Conservation (phyloP, 2,797 vertebrate species). For the Gallinago solitaria region DNA sequence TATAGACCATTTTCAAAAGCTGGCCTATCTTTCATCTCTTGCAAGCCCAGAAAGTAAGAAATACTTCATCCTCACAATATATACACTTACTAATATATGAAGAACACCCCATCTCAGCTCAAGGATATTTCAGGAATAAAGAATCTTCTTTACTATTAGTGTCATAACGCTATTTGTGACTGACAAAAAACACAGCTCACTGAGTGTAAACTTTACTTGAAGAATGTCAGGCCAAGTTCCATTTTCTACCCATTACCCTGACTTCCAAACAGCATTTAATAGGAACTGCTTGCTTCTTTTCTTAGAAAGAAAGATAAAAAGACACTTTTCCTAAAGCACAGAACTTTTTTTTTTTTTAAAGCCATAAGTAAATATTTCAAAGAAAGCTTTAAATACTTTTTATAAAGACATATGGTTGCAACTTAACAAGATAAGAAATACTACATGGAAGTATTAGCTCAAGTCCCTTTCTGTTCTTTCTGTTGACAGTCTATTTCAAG, state of each 20-base stretch:
- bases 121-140: conserved; percentile 74
- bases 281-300: conserved; percentile 27
- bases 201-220: conserved; percentile 71
- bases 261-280: conserved; percentile 65
- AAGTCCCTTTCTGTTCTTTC: conserved; percentile 53
- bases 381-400: conserved; percentile 38
- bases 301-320: conserved; percentile 50
- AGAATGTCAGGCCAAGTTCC: conserved; percentile 61
- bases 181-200: conserved; percentile 73
- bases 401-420: not conserved
- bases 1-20: conserved; percentile 81
- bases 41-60: conserved; percentile 74
- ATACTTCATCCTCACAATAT: conserved; percentile 64
- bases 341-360: not conserved
- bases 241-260: conserved; percentile 64
- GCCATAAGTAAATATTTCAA: conserved; percentile 28
- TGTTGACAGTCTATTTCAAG: conserved; percentile 74
- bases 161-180: conserved; percentile 74
- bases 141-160: conserved; percentile 69
- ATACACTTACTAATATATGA: conserved; percentile 70
- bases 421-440: conserved; percentile 27
- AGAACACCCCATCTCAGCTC: conserved; percentile 64
- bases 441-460: not conserved
- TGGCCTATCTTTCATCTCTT: conserved; percentile 83
- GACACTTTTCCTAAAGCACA: conserved; percentile 16